A percentile compares a stretch with the other conserved stretches of the same genome.
Evolutionary conservation across 2,888 invertebrate genomes (phyloP).

Genomic region (Morpho achilles): DNA sequence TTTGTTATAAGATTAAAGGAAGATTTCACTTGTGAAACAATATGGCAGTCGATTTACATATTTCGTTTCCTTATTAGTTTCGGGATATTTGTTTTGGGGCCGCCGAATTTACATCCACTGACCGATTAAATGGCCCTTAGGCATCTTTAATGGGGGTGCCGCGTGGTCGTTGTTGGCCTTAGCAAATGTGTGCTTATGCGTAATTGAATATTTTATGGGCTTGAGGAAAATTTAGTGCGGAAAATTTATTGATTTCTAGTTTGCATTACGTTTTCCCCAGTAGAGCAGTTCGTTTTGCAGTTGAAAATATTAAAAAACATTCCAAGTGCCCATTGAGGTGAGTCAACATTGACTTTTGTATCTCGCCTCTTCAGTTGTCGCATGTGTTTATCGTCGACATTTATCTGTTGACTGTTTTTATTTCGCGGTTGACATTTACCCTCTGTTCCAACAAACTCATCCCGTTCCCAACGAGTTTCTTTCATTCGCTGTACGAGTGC

Average conservation of each 20-base stretch:
- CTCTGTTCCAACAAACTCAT: slow-evolving; percentile 70
- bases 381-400: slow-evolving; percentile 76
- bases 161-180: slow-evolving; percentile 78
- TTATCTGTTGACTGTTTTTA: slow-evolving; percentile 80
- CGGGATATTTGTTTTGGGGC: slow-evolving; percentile 79
- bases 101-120: slow-evolving; percentile 77
- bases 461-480: slow-evolving; percentile 68
- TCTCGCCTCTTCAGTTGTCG: slow-evolving; percentile 64
- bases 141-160: slow-evolving; percentile 79
- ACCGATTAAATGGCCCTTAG: slow-evolving; percentile 80
- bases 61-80: slow-evolving; percentile 80
- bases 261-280: slow-evolving; percentile 28
- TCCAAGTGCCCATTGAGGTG: slow-evolving; percentile 14
- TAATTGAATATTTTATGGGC: slow-evolving; percentile 79
- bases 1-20: slow-evolving; percentile 81
- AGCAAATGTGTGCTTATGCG: slow-evolving; percentile 78
- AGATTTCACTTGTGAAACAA: slow-evolving; percentile 80
- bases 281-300: slow-evolving; percentile 28
- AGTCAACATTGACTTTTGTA: slow-evolving; percentile 57
- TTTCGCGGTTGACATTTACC: slow-evolving; percentile 76
- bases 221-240: slow-evolving; percentile 62
- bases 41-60: slow-evolving; percentile 79
- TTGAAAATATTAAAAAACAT: slow-evolving; percentile 12
- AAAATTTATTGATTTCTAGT: slow-evolving; percentile 63
- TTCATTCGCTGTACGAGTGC: slow-evolving; percentile 71